Conservation (phyloP, 2,888 invertebrate species). For the Drosophila parthenogenetica region DNA sequence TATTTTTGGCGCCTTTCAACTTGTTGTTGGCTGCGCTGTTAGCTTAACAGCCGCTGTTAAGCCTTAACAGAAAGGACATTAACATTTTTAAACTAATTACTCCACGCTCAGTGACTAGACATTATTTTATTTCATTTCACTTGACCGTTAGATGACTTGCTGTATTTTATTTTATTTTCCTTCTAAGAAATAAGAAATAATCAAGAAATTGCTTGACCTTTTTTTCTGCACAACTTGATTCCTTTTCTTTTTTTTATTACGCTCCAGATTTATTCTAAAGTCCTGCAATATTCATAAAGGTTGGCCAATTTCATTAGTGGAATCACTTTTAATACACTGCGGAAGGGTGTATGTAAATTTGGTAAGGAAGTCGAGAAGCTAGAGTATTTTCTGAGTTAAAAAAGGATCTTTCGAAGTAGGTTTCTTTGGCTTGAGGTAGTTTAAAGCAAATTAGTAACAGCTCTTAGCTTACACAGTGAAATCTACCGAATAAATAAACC, state of each 20-base stretch:
- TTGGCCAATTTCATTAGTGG: conserved; percentile 50
- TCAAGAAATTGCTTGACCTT: conserved; percentile 49
- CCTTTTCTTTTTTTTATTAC: background rate
- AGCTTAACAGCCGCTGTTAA: conserved; percentile 33
- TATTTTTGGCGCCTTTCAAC: conserved; percentile 51
- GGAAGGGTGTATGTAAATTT: too few species aligned
- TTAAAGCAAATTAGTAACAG: too few species aligned
- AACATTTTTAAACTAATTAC: conserved; percentile 60
- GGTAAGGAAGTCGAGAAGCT: too few species aligned
- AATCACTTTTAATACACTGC: conserved; percentile 31
- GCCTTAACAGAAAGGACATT: conserved; percentile 9
- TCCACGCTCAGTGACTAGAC: conserved; percentile 46
- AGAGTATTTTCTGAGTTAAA: too few species aligned
- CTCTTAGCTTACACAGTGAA: too few species aligned
- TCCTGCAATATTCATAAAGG: conserved; percentile 66
- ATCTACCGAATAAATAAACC: too few species aligned
- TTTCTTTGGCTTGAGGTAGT: too few species aligned
- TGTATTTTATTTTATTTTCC: background rate
- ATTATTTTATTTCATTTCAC: conserved; percentile 39
- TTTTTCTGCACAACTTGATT: conserved; percentile 11
- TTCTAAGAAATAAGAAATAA: conserved; percentile 23
- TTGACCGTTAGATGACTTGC: conserved; percentile 46
- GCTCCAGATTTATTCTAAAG: conserved; percentile 24
- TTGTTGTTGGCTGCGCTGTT: conserved; percentile 55
- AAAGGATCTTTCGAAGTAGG: too few species aligned